Conservation (phyloP, 2,888 invertebrate species). For the Oxytorus armatus region DNA sequence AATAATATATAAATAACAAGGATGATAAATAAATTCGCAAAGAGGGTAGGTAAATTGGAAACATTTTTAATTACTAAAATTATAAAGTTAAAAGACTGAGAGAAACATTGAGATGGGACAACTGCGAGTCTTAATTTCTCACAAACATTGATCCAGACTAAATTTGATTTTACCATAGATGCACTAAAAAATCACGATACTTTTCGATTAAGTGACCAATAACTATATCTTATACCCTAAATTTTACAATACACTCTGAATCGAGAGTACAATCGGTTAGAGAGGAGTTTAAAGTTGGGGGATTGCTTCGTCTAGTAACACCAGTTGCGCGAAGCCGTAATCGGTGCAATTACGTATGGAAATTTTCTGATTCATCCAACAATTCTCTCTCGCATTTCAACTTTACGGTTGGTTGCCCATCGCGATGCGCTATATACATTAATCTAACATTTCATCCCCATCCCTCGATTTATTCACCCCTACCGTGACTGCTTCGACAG, state of each 20-base stretch:
- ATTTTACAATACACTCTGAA: not conserved
- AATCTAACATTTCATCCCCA: not conserved
- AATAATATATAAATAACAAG: too few species aligned
- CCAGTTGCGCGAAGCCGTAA: conserved; percentile 81
- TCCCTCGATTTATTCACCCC: conserved; percentile 42
- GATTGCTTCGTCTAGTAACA: conserved; percentile 69
- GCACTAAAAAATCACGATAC: too few species aligned
- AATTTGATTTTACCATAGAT: too few species aligned
- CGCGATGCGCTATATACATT: conserved; percentile 44
- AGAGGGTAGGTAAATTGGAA: too few species aligned
- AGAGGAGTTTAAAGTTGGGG: conserved; percentile 28
- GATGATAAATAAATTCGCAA: too few species aligned
- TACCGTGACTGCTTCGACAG: conserved; percentile 55
- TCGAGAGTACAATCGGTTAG: not conserved
- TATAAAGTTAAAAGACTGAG: too few species aligned
- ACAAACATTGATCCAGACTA: too few species aligned
- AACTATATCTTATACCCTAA: not conserved
- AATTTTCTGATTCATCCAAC: conserved; percentile 82
- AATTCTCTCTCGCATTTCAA: conserved; percentile 61
- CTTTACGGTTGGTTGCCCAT: conserved; percentile 62
- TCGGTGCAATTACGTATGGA: conserved; percentile 83
- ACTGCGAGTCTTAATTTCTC: too few species aligned
- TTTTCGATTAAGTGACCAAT: not conserved
- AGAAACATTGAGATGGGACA: too few species aligned
- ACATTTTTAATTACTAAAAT: too few species aligned